A percentile compares a stretch with the other conserved stretches of the same genome.
Conservation (phyloP, 2,797 vertebrate genomes). For the Simalia tracyae region DNA sequence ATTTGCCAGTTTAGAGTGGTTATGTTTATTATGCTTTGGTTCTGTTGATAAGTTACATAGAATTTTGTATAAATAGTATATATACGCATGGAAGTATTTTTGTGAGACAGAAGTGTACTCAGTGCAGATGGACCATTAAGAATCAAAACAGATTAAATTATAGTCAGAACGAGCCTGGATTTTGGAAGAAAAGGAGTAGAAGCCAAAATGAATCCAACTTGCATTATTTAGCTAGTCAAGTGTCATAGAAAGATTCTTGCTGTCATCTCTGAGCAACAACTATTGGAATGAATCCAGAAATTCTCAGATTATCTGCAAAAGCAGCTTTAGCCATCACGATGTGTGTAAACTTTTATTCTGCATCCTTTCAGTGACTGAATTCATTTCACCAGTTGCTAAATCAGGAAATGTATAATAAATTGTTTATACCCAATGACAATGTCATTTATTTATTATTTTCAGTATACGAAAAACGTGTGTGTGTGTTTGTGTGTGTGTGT, state of each 20-base stretch:
- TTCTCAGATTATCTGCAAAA: slow-evolving; percentile 51
- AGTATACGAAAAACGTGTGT: slow-evolving; percentile 43
- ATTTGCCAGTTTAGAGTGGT: background rate
- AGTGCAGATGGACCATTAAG: slow-evolving; percentile 20
- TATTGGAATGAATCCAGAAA: slow-evolving; percentile 58
- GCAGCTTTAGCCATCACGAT: slow-evolving; percentile 47
- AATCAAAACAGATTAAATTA: slow-evolving; percentile 11
- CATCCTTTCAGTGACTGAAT: slow-evolving; percentile 45
- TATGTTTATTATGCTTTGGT: slow-evolving; percentile 15
- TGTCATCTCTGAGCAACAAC: slow-evolving; percentile 22
- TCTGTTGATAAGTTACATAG: background rate
- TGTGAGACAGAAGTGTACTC: background rate
- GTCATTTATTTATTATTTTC: slow-evolving; percentile 73
- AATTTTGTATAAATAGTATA: background rate
- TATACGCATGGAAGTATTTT: background rate
- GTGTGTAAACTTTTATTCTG: slow-evolving; percentile 44
- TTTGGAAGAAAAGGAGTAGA: slow-evolving; percentile 1
- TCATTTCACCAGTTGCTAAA: slow-evolving; percentile 62
- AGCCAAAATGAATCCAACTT: slow-evolving; percentile 15
- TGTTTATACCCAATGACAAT: slow-evolving; percentile 64
- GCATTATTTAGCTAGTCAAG: slow-evolving; percentile 23
- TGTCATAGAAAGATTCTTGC: slow-evolving; percentile 8
- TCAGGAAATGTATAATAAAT: slow-evolving; percentile 67
- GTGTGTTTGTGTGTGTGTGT: slow-evolving; percentile 27
- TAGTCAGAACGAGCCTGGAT: slow-evolving; percentile 6